Percentiles rank a stretch among this genome's conserved stretches.
Conservation (phyloP, 1,140 invertebrate genomes). For the Archivesica marissinica region DNA sequence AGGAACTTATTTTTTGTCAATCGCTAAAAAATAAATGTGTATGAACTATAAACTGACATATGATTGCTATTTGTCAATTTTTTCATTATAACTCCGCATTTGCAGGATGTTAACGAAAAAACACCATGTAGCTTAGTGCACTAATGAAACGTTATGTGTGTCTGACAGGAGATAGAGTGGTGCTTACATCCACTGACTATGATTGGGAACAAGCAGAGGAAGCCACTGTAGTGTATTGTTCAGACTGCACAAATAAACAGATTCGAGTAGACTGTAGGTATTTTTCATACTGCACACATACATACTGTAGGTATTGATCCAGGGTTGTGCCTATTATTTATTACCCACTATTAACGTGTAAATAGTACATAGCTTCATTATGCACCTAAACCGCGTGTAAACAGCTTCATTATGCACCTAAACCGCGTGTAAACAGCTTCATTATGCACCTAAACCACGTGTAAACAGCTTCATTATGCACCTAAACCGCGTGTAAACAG, state of each 20-base stretch:
- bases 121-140: too few species aligned
- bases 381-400: background rate
- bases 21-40: too few species aligned
- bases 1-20: too few species aligned
- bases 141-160: too few species aligned
- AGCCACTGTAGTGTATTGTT: conserved; percentile 5
- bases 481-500: too few species aligned
- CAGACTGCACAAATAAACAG: background rate
- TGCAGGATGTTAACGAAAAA: too few species aligned
- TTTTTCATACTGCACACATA: background rate
- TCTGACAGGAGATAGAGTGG: conserved; percentile 39
- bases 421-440: background rate
- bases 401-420: background rate
- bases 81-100: too few species aligned
- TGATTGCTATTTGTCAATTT: too few species aligned
- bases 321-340: background rate
- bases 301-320: background rate
- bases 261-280: background rate
- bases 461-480: too few species aligned
- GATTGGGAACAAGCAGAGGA: conserved; percentile 42
- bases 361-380: background rate
- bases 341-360: background rate
- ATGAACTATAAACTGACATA: too few species aligned
- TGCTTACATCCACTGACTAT: conserved; percentile 48
- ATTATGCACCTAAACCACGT: too few species aligned